These are phyloP conservation scores for Agrilus biguttatus DNA, from an alignment of 2,888 invertebrate species.

Conservation along the genomic window DNA sequence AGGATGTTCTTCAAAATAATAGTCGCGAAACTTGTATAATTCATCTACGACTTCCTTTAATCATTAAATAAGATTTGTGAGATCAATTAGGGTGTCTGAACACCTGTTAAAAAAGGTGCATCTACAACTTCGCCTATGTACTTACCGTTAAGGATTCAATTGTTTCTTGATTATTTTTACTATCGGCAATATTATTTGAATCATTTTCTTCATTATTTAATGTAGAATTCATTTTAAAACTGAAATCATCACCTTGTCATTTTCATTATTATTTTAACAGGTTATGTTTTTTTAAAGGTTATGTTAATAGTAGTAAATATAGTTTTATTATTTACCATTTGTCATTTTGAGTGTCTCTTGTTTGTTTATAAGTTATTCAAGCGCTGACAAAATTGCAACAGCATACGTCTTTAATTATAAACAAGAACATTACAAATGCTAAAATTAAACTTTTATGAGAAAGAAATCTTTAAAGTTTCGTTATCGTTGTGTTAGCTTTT, in stretches of 20 bases:
- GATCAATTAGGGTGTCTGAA: neutral
- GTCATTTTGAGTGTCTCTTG: no score
- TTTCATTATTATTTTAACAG: no score
- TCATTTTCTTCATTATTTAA: constrained; percentile 3
- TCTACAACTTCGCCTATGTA: neutral
- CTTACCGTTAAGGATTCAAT: constrained; percentile 21
- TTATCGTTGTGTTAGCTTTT: no score
- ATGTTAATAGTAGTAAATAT: no score
- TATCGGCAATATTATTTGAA: constrained; percentile 4
- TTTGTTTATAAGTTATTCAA: no score
- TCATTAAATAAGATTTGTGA: constrained; percentile 3
- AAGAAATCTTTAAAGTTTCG: no score
- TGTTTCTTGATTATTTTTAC: constrained; percentile 13
- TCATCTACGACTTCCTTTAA: constrained; percentile 50
- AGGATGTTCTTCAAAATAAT: constrained; percentile 62
- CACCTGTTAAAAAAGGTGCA: neutral
- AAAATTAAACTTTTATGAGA: no score
- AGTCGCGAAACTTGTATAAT: constrained; percentile 56
- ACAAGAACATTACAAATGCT: no score
- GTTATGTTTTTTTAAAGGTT: no score
- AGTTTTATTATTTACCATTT: no score
- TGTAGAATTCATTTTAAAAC: neutral
- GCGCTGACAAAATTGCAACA: no score
- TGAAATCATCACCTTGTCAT: neutral
- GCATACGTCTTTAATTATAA: no score